A percentile compares a stretch with the other conserved stretches of the same genome.
Evolutionary conservation across 2,797 vertebrate genomes (phyloP).

Genomic region (Leptatherina wallacei): DNA sequence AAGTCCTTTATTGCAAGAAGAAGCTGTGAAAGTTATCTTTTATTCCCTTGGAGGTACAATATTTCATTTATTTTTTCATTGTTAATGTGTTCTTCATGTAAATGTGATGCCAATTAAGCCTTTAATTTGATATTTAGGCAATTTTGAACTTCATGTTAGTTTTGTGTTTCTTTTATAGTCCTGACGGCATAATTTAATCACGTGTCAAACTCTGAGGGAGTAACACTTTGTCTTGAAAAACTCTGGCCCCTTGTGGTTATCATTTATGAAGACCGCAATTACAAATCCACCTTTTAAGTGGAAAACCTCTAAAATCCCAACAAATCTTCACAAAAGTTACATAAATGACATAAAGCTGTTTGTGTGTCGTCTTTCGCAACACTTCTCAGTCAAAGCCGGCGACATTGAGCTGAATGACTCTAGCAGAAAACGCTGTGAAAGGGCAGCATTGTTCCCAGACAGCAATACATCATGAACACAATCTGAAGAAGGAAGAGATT

Average conservation of each 20-base stretch:
- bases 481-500: conserved; percentile 18
- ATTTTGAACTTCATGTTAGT: too few species aligned
- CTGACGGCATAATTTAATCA: too few species aligned
- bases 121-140: too few species aligned
- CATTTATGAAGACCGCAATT: neutral
- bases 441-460: conserved; percentile 46
- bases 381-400: conserved; percentile 12
- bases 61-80: too few species aligned
- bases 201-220: too few species aligned
- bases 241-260: neutral
- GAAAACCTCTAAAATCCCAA: neutral
- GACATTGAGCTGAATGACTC: conserved; percentile 18
- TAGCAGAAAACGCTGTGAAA: conserved; percentile 34
- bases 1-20: too few species aligned
- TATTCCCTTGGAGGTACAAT: too few species aligned
- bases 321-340: neutral
- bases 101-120: too few species aligned
- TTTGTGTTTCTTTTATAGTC: too few species aligned
- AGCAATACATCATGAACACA: conserved; percentile 33
- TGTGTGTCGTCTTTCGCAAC: conserved; percentile 3
- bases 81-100: too few species aligned
- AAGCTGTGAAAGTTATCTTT: too few species aligned
- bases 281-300: neutral
- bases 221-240: too few species aligned
- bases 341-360: neutral